A percentile compares a stretch with the other conserved stretches of the same genome.
These are phyloP conservation scores for Potorous gilbertii DNA, from an alignment of 2,797 vertebrate species.

Conservation along the genomic window DNA sequence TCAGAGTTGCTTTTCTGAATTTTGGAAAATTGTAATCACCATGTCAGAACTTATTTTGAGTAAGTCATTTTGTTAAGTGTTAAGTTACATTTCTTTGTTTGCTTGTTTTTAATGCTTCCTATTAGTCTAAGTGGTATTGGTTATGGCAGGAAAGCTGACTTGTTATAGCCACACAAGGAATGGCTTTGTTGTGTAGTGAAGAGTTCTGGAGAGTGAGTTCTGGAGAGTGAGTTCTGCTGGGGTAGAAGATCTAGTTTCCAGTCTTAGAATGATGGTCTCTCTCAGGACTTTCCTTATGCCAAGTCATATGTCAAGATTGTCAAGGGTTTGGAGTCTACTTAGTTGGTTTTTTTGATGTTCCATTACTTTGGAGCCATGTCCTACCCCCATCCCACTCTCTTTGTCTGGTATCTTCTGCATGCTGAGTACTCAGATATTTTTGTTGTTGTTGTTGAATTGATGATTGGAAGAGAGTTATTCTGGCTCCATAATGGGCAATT, in stretches of 20 bases:
- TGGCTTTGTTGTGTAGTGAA: rapidly evolving
- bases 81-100: background rate
- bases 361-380: background rate
- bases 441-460: background rate
- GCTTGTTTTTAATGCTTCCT: background rate
- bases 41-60: conserved; percentile 72
- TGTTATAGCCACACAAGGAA: background rate
- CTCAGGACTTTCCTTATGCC: background rate
- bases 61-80: conserved; percentile 36
- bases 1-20: background rate
- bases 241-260: rapidly evolving
- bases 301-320: background rate
- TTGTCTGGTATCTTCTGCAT: background rate
- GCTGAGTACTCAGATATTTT: background rate
- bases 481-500: background rate
- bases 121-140: background rate
- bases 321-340: background rate
- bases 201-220: rapidly evolving
- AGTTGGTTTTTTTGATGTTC: background rate
- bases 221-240: rapidly evolving
- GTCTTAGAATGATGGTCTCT: rapidly evolving
- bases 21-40: background rate
- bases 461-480: background rate
- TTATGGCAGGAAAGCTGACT: background rate
- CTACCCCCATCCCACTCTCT: rapidly evolving